Base-by-base conservation (phyloP, 2,888 invertebrate species). In the Caenorhabditis sp. region DNA sequence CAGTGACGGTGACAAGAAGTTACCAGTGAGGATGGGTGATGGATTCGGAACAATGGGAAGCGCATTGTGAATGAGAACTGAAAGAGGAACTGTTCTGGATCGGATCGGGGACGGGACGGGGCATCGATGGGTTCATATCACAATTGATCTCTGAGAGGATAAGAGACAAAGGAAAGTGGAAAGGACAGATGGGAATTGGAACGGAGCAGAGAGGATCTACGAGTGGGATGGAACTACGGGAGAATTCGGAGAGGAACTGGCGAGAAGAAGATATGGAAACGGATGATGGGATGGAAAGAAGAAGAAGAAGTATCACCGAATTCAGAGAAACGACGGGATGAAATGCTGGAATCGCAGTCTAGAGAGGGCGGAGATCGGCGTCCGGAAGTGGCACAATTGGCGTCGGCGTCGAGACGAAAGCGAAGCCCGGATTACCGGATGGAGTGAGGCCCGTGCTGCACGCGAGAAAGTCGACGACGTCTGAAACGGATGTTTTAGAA, bases 361-460 rank as follows among this genome's bases (percentile, higher is more conserved):
- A 85, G 32, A 85, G 74, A 44, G 83, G 71, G 8, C 83, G 80
- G 44, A 85, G 84, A 62, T 85, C 85, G 26, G 82, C 67, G 53
- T 83, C 83, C 58, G 64, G 58, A 18, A 44, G 58, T 9, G 50
- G 53, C 6, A 70, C 53, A 58, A 85, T 56, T 5, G 87, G 87
- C 8, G 87, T 85, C 18, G 85, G 85, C 15, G 84, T 84, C 28
- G 81, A 70, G 40, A 81, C 81, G 28, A 86, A 86, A 20, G 64
- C 64, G 47, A 83, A 55, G 13, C 56, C 53, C 20, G 80, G 84
- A 11, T 80, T 71, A 11, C 72, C 82, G 28, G 84, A 84, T 9
- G 86, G 86, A 2, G 86, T 86, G 20, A 86, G 61, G 0, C 86
- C 86, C 13, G 86, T 86, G 61, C 72, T 82, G 15, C 58, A 50